Evolutionary conservation across 1,140 invertebrate species (phyloP).

Genomic region (Glossosoma conforme): DNA sequence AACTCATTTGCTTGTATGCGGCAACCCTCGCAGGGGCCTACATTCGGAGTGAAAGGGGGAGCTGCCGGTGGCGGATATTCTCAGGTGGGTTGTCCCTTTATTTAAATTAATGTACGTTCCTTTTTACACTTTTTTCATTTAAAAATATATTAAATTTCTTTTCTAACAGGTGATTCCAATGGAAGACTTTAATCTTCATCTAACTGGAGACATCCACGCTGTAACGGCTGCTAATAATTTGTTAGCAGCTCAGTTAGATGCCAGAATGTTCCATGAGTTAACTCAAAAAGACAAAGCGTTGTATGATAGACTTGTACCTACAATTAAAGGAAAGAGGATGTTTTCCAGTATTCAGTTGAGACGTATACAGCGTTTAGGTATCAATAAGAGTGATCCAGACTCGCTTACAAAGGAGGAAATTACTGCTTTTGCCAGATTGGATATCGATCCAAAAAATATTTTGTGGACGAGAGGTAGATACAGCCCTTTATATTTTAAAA

Average conservation of each 20-base stretch:
- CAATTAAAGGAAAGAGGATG: slow-evolving; percentile 65
- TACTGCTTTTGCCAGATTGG: slow-evolving; percentile 73
- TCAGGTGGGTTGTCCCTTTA: slow-evolving; percentile 43
- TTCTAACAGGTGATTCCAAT: slow-evolving; percentile 88
- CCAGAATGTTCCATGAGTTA: slow-evolving; percentile 93
- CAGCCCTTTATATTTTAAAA: too few species aligned
- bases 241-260: slow-evolving; percentile 89
- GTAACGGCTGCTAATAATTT: slow-evolving; percentile 97
- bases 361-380: slow-evolving; percentile 77
- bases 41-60: slow-evolving; percentile 97
- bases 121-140: neutral
- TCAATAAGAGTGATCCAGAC: slow-evolving; percentile 83
- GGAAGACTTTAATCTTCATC: slow-evolving; percentile 99
- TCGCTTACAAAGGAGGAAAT: slow-evolving; percentile 76
- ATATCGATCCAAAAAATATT: slow-evolving; percentile 88
- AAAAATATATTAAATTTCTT: slow-evolving; percentile 3
- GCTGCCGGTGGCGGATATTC: slow-evolving; percentile 94
- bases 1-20: slow-evolving; percentile 93
- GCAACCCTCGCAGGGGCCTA: slow-evolving; percentile 98
- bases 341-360: slow-evolving; percentile 83
- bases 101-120: too few species aligned
- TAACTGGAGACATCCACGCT: slow-evolving; percentile 98
- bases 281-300: slow-evolving; percentile 83
- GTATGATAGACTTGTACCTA: slow-evolving; percentile 83
- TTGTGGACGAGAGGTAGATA: slow-evolving; percentile 86